These are phyloP conservation scores for Drosophila ficusphila DNA, from an alignment of 1,140 invertebrate species.

Conservation along the genomic window DNA sequence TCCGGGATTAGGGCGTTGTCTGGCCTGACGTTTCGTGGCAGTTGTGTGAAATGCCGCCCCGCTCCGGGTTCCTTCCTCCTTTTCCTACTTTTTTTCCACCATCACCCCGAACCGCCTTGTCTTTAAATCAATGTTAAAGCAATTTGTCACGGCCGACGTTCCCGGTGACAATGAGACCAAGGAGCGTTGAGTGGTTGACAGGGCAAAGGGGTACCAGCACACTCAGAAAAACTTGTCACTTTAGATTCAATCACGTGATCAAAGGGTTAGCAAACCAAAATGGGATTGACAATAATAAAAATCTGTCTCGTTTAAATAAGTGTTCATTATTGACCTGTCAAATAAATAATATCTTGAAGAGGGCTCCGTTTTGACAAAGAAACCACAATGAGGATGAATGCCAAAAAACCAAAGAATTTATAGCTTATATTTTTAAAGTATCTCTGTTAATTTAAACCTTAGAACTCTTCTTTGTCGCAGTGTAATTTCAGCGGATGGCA, in stretches of 20 bases:
- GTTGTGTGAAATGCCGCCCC: slow-evolving; percentile 69
- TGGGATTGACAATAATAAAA: not conserved
- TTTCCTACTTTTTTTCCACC: slow-evolving; percentile 11
- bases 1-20: slow-evolving; percentile 72
- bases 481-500: slow-evolving; percentile 14
- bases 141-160: slow-evolving; percentile 73
- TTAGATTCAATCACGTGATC: not conserved
- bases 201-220: slow-evolving; percentile 50
- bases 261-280: not conserved
- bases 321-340: not conserved
- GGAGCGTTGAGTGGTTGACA: slow-evolving; percentile 44
- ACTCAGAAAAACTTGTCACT: not conserved
- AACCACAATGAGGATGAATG: too few relatives aligned
- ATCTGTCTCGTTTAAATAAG: not conserved
- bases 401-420: too few relatives aligned
- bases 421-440: too few relatives aligned
- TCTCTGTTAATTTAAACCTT: too few relatives aligned
- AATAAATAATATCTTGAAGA: too few relatives aligned
- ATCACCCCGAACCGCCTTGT: slow-evolving; percentile 38
- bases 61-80: slow-evolving; percentile 10
- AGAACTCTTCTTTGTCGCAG: not conserved
- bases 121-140: slow-evolving; percentile 81
- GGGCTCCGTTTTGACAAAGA: too few relatives aligned
- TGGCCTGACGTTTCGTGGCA: slow-evolving; percentile 78
- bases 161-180: slow-evolving; percentile 65